Base-by-base conservation (phyloP, 2,888 invertebrate genomes). In the Lampropteryx suffumata region DNA sequence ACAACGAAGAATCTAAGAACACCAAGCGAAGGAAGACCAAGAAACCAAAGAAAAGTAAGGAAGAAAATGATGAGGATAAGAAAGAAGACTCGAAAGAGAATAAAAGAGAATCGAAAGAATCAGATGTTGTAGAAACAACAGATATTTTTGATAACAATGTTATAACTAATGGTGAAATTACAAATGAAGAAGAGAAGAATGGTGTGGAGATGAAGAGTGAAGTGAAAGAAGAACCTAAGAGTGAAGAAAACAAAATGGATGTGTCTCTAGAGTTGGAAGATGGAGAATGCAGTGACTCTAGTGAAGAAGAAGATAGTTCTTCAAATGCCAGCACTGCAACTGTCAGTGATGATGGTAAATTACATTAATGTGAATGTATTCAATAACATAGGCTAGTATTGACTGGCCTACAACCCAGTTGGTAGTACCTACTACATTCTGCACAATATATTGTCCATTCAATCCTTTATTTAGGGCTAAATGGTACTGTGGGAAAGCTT, bases 201-300 rank as follows among this genome's bases (percentile, higher is more conserved):
- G 17, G 29, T 10, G 11, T 11, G 3, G 35, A 11, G 11, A 8
- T 6, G 8, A 24, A 3, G 6, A 10, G 5, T 1, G 17, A 24
- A 34, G 34, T 21, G 17, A 29, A 2, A 40, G 42, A 45, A 42
- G 39, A 39, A 50, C 2, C n/a, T 4, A 13, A 36, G 13, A 47
- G 5, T 39, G 33, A 49, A 40, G 27, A 37, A 14, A 33, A 17
- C 5, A 43, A 49, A 43, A 44, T 49, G 32, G 42, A 46, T 1
- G 37, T 11, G 0, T n/a, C 29, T n/a, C 5, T 24, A 10, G 51
- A 29, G 14, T 39, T 35, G 36, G 94, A 94, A 84, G 94, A 94
- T 75, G 94, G 94, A 9, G 94, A 94, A 86, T 94, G 93, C 77
- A 92, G 93, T 61, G 91, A 91, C 34, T 91, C 91, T 10, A 68